Evolutionary conservation across 2,888 invertebrate species (phyloP).

Genomic region (Serrognathus titanus): DNA sequence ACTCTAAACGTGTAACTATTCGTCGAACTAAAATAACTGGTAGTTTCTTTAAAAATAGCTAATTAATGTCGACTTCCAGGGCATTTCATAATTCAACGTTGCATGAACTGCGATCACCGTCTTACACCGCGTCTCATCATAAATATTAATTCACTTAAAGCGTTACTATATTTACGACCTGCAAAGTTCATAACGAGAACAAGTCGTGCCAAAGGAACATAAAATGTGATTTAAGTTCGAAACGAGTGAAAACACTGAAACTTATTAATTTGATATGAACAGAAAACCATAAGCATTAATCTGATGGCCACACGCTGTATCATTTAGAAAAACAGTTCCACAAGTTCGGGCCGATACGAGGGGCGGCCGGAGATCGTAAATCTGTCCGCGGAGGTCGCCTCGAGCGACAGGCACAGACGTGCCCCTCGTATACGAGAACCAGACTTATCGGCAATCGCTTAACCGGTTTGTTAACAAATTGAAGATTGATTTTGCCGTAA

Average conservation of each 20-base stretch:
- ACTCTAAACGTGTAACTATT: too few relatives aligned
- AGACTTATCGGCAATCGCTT: slow-evolving; percentile 8
- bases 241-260: slow-evolving; percentile 20
- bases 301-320: slow-evolving; percentile 24
- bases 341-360: slow-evolving; percentile 21
- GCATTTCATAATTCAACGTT: slow-evolving; percentile 18
- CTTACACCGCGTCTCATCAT: slow-evolving; percentile 17
- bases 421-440: slow-evolving; percentile 16
- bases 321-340: slow-evolving; percentile 18
- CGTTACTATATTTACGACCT: slow-evolving; percentile 19
- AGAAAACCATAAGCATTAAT: slow-evolving; percentile 22
- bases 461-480: slow-evolving; percentile 34
- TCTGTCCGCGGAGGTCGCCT: slow-evolving; percentile 20
- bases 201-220: slow-evolving; percentile 24
- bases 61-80: slow-evolving; percentile 12
- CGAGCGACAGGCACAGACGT: slow-evolving; percentile 21
- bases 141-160: slow-evolving; percentile 21
- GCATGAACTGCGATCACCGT: slow-evolving; percentile 15
- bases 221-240: slow-evolving; percentile 18
- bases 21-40: too few relatives aligned
- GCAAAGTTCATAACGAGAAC: slow-evolving; percentile 19
- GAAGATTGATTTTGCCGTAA: slow-evolving; percentile 31
- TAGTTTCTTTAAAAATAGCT: neutral
- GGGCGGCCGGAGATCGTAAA: slow-evolving; percentile 24
- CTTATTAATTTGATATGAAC: slow-evolving; percentile 25